Evolutionary conservation across 2,113 vertebrate species (phyloP), one percentile per base, ranked within the genome.

Genomic region (Raphicerus campestris): DNA sequence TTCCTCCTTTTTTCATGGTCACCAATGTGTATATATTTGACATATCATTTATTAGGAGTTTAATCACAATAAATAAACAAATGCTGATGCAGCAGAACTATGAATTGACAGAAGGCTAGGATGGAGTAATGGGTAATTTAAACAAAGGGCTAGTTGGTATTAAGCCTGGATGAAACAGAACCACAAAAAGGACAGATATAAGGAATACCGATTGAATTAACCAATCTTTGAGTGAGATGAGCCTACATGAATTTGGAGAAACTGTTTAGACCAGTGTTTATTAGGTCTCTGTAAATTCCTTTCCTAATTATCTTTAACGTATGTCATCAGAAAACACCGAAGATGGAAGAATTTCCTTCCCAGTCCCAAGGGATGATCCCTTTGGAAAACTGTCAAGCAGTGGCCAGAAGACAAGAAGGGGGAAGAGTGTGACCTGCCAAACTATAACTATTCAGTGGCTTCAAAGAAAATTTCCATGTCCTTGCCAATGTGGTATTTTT

Each of bases 401-500:
- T 20, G 85, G 30, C 60, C 39, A 58, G 53, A 61, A 63, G 39
- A 58, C 6, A n/a, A 32, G 19, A 42, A 49, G 15, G 7, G 28
- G 5, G 11, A 53, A 53, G 80, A 58, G 13, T 60, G 30, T 47
- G 14, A 83, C 55, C 14, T 60, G 55, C 81, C 75, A 92, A 90
- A 80, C 24, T 86, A 15, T 45, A 63, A 80, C 49, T 47, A 3
- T 28, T 81, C 24, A 24, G 26, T 56, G 45, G 55, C 82, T 87
- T 92, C 85, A 91, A 77, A 87, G 96, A 92, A 92, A 45, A 63
- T 24, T 49, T 60, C 82, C 63, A 14, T 39, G 35, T 58, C 16
- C 47, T 94, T 88, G 87, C 82, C 77, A 92, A 35, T 13, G 70
- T 83, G 66, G 22, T 56, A 47, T 87, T 96, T 96, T 96, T 60